Percentiles rank a stretch among this genome's conserved stretches.
phyloP scores from a whole-genome alignment of 2,797 vertebrate species.

The Distichodus sexfasciatus region DNA sequence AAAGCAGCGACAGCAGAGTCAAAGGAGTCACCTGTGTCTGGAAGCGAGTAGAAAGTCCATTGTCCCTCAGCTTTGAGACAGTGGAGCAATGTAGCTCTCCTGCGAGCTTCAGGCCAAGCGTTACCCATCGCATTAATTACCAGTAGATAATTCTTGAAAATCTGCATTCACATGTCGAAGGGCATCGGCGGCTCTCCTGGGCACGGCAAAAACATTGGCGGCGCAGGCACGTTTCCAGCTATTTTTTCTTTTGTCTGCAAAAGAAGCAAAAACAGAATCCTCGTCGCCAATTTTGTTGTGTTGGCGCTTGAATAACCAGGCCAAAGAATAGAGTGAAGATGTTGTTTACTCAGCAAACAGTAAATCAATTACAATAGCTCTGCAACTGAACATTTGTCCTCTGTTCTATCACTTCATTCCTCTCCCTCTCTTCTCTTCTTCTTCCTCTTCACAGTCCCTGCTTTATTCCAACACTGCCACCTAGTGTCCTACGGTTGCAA shows the following conservation, averaged over 20 bases:
- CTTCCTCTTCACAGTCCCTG: too few relatives aligned
- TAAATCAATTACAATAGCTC: too few relatives aligned
- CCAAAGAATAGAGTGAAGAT: too few relatives aligned
- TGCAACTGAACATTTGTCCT: too few relatives aligned
- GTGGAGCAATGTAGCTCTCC: slow-evolving; percentile 11
- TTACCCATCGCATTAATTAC: slow-evolving; percentile 5
- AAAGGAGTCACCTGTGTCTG: slow-evolving; percentile 12
- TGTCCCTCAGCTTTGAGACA: slow-evolving; percentile 13
- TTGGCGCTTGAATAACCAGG: not conserved
- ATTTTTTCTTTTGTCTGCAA: not conserved
- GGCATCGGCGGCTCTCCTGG: slow-evolving; percentile 9
- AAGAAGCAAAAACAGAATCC: not conserved
- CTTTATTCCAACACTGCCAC: too few relatives aligned
- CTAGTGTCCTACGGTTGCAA: too few relatives aligned
- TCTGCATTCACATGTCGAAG: slow-evolving; percentile 9
- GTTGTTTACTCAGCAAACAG: too few relatives aligned
- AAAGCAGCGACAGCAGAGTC: slow-evolving; percentile 9
- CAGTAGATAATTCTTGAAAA: slow-evolving; percentile 12
- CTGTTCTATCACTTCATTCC: too few relatives aligned
- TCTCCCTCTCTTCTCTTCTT: too few relatives aligned
- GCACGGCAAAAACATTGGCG: slow-evolving; percentile 13
- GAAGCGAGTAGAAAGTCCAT: slow-evolving; percentile 15
- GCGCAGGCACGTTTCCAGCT: slow-evolving; percentile 15
- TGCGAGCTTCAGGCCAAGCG: slow-evolving; percentile 8
- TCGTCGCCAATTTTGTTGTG: not conserved